phyloP scores from a whole-genome alignment of 1,140 invertebrate genomes.

The Brachionus paranguensis region DNA sequence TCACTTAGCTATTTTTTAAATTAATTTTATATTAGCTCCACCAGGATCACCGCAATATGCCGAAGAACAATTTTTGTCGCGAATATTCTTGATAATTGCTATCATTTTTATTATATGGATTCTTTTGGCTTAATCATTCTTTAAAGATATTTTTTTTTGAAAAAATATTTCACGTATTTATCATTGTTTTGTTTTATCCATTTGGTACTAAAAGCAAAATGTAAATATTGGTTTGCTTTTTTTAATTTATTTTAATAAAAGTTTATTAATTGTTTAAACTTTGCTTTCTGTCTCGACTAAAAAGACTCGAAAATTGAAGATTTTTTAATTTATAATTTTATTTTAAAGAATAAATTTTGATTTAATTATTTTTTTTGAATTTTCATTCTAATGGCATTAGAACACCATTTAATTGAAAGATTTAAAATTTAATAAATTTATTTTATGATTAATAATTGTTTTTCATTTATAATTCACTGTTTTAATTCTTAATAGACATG shows the following conservation, averaged over 20 bases:
- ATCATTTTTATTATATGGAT: conserved; percentile 84
- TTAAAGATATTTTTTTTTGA: background rate
- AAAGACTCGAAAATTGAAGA: background rate
- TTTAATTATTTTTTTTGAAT: background rate
- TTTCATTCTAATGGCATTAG: background rate
- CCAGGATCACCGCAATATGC: conserved; percentile 75
- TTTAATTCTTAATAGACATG: background rate
- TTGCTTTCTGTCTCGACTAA: background rate
- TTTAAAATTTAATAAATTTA: background rate
- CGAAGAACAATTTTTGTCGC: conserved; percentile 84
- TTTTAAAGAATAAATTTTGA: background rate
- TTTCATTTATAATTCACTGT: background rate
- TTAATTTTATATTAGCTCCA: conserved; percentile 59
- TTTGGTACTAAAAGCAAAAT: background rate
- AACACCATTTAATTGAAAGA: background rate
- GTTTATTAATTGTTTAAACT: background rate
- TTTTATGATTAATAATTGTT: too few species aligned
- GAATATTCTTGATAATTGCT: conserved; percentile 85
- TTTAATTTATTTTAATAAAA: background rate
- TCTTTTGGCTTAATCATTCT: conserved; percentile 68
- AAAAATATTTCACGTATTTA: background rate
- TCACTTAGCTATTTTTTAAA: background rate
- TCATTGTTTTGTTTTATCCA: background rate
- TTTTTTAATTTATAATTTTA: background rate
- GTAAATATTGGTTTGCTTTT: background rate